Conservation (phyloP, 1,140 invertebrate species). For the Oryctes rhinoceros region DNA sequence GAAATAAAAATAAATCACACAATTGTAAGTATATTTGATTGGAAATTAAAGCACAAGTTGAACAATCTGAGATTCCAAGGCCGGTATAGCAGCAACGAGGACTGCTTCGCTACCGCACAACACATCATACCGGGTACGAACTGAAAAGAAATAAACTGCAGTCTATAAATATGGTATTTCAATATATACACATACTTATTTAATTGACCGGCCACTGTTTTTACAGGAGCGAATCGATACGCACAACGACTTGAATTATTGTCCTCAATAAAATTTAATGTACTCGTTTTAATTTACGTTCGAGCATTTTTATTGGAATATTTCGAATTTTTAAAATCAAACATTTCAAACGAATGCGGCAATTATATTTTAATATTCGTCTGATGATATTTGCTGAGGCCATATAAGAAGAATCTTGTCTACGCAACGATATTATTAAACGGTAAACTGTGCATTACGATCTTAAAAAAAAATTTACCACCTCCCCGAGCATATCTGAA, state of each 20-base stretch:
- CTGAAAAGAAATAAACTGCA: slow-evolving; percentile 39
- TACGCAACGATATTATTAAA: neutral
- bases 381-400: neutral
- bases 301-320: slow-evolving; percentile 40
- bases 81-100: neutral
- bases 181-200: slow-evolving; percentile 41
- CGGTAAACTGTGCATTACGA: neutral
- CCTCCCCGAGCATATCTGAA: no score
- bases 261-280: slow-evolving; percentile 39
- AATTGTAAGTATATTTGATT: slow-evolving; percentile 42
- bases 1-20: slow-evolving; percentile 42
- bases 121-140: neutral
- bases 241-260: slow-evolving; percentile 35
- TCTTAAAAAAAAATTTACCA: no score
- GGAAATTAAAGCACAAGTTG: slow-evolving; percentile 41
- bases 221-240: slow-evolving; percentile 36
- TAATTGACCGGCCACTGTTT: slow-evolving; percentile 40
- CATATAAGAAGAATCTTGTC: slow-evolving; percentile 27
- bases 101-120: neutral
- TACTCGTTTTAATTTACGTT: slow-evolving; percentile 39
- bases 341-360: slow-evolving; percentile 24
- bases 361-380: slow-evolving; percentile 36
- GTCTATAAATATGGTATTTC: slow-evolving; percentile 41
- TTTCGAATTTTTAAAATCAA: slow-evolving; percentile 39
- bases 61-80: slow-evolving; percentile 41